Evolutionary conservation across 2,888 invertebrate species (phyloP).

Genomic region (Dasysyrphus albostriatus): DNA sequence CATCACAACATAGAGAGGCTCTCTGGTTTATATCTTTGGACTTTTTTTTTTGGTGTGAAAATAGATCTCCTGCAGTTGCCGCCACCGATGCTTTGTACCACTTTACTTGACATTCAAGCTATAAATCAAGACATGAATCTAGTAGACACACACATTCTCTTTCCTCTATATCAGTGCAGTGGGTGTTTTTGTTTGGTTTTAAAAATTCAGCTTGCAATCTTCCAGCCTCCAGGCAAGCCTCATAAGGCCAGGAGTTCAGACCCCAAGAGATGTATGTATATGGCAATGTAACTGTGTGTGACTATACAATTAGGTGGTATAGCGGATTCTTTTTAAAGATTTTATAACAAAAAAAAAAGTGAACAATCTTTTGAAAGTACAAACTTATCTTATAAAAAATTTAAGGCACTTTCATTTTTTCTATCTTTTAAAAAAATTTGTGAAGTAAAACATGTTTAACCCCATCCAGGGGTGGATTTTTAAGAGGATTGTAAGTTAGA

Average conservation of each 20-base stretch:
- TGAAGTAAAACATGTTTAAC: not conserved
- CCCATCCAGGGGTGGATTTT: not conserved
- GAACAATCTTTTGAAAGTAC: conserved; percentile 12
- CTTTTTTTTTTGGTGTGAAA: not conserved
- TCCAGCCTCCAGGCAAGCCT: conserved; percentile 22
- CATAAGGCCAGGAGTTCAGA: conserved; percentile 27
- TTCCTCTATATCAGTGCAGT: conserved; percentile 37
- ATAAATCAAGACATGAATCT: conserved; percentile 61
- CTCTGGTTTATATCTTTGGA: conserved; percentile 1
- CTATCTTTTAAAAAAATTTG: not conserved
- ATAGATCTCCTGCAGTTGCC: conserved; percentile 14
- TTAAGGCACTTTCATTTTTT: conserved; percentile 27
- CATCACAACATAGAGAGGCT: not conserved
- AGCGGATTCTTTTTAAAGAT: conserved; percentile 26
- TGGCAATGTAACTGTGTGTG: not conserved
- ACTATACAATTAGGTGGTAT: not conserved
- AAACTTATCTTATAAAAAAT: not conserved
- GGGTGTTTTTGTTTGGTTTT: conserved; percentile 38
- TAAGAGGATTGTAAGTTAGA: not conserved
- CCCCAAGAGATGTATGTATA: conserved; percentile 13
- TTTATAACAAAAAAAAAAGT: not conserved
- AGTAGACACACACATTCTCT: conserved; percentile 5
- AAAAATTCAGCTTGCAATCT: conserved; percentile 36
- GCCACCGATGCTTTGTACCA: conserved; percentile 32
- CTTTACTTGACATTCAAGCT: conserved; percentile 62